Base-by-base conservation (phyloP, 2,888 invertebrate species). In the Mesochorus sp. region DNA sequence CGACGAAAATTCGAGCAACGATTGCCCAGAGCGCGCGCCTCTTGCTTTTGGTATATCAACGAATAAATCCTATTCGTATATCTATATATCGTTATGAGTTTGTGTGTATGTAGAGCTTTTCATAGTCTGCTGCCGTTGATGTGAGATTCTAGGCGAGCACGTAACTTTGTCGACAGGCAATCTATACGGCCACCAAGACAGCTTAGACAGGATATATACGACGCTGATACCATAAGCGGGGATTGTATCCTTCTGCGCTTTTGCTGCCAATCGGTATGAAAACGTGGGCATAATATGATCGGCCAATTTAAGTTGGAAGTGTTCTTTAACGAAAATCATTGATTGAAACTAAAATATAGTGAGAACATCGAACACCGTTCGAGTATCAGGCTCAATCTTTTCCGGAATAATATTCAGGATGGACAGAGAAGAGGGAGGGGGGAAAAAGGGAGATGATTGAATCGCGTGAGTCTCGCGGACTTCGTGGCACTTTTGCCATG, bases 101-200 rank as follows among this genome's bases (percentile, higher is more conserved):
- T 12, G 6, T 12, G 4, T 12, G 28, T 51, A 19, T 39, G 10
- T 6, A 14, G n/a, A n/a, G 12, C 59, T 62, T 73, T 55, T 62
- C 67, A 62, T 28, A 39, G 53, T 57, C 49, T 34, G 34, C 19
- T 21, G 39, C 51, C 44, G 37, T 37, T 47, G 66, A 42, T 73
- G 77, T 57, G 75, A 76, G 78, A 68, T 39, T 51, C 67, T 64
- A 19, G 37, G 68, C 64, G 61, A 59, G 57, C 79, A 79, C 76
- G 79, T 79, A 75, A 79, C 75, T 70, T 44, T 5, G 61, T 68
- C 71, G 81, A 78, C 80, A 81, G 72, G 74, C 80, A 42, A 82
- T 82, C 42, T 64, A 72, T 70, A 71, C 53, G 24, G 42, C 8
- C 12, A 62, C 28, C 53, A 64, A 44, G 53, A 47, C 24, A 39